A percentile compares a stretch with the other conserved stretches of the same genome.
phyloP scores from a whole-genome alignment of 2,888 invertebrate species.

The Selenia dentaria region DNA sequence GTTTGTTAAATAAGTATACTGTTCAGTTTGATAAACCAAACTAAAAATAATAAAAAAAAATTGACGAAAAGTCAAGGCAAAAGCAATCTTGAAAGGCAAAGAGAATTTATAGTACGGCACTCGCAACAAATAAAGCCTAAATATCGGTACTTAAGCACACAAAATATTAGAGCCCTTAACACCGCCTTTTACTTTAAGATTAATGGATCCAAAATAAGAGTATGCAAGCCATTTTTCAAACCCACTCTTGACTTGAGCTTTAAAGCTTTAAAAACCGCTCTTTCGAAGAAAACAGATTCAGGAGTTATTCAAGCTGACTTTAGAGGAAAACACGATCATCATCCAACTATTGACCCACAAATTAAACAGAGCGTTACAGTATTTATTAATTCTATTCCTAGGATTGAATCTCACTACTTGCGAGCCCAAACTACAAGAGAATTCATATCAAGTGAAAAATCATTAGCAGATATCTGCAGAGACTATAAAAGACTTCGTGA shows the following conservation, averaged over 20 bases:
- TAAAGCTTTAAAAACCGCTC: too few species aligned
- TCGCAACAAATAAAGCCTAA: too few species aligned
- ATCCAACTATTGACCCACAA: constrained; percentile 30
- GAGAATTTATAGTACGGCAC: too few species aligned
- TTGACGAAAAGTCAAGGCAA: too few species aligned
- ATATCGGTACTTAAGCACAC: neutral
- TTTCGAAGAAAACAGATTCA: neutral
- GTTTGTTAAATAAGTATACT: too few species aligned
- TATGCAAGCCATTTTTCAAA: constrained; percentile 4
- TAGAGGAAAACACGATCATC: neutral
- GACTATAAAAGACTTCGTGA: constrained; percentile 10
- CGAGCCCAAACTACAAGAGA: constrained; percentile 21
- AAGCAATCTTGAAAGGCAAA: too few species aligned
- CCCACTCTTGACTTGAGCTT: too few species aligned
- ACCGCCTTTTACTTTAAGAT: constrained; percentile 1
- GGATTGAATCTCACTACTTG: constrained; percentile 7
- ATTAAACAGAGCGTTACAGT: too few species aligned
- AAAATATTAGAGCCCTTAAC: neutral
- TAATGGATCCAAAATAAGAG: neutral
- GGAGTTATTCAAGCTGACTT: neutral
- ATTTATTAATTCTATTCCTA: neutral
- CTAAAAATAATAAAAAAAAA: too few species aligned
- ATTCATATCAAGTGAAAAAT: constrained; percentile 17
- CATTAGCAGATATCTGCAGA: constrained; percentile 9
- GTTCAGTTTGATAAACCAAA: too few species aligned